Conservation (phyloP, 2,797 vertebrate genomes). For the Chiloscyllium punctatum region DNA sequence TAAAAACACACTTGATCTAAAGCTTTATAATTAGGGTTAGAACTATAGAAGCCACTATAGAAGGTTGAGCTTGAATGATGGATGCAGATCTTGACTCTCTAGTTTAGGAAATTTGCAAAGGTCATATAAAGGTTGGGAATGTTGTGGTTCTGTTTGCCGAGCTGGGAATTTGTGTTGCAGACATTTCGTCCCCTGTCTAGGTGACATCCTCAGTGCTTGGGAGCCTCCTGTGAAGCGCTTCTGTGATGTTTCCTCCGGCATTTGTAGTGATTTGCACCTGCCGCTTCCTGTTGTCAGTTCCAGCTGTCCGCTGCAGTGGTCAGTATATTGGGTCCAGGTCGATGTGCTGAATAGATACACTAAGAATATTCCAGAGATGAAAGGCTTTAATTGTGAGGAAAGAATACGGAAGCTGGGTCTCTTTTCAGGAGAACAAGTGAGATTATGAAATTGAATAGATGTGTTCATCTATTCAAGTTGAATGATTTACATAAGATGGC, state of each 20-base stretch:
- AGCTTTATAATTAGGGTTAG: background rate
- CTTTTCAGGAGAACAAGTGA: background rate
- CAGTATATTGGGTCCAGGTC: too few relatives aligned
- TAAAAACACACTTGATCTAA: background rate
- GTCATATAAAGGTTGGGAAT: background rate
- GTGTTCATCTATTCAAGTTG: background rate
- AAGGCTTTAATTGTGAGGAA: too few relatives aligned
- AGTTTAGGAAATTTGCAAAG: background rate
- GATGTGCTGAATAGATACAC: background rate
- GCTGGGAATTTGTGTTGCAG: too few relatives aligned
- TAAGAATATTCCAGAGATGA: background rate
- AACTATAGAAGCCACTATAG: background rate
- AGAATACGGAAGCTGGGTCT: background rate
- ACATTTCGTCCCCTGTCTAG: too few relatives aligned
- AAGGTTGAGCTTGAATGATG: background rate
- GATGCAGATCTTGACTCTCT: background rate
- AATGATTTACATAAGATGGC: background rate
- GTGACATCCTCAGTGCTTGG: too few relatives aligned
- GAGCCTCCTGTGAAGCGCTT: too few relatives aligned
- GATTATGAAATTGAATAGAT: background rate
- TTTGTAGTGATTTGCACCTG: too few relatives aligned
- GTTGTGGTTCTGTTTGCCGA: too few relatives aligned
- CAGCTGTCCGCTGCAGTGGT: too few relatives aligned
- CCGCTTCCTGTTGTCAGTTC: too few relatives aligned
- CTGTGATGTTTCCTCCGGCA: too few relatives aligned